A percentile compares a stretch with the other conserved stretches of the same genome.
phyloP scores from a whole-genome alignment of 1,140 invertebrate species.

The Euura lappo region DNA sequence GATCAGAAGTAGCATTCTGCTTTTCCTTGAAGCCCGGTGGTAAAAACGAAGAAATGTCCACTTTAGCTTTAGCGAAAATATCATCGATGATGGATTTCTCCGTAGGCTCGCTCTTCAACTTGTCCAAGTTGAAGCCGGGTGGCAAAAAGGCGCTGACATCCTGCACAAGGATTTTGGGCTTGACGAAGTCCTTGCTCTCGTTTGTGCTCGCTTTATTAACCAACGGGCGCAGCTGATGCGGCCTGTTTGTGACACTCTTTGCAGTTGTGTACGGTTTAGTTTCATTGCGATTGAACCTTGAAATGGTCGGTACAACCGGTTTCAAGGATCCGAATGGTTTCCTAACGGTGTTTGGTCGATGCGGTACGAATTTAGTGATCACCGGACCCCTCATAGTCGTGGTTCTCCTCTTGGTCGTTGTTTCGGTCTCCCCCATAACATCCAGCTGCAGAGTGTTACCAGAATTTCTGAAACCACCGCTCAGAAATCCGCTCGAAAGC shows the following conservation, averaged over 20 bases:
- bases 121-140: conserved; percentile 67
- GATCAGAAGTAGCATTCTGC: conserved; percentile 18
- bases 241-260: conserved; percentile 12
- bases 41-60: conserved; percentile 69
- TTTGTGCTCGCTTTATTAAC: background rate
- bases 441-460: conserved; percentile 54
- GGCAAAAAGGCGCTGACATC: conserved; percentile 70
- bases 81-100: conserved; percentile 41
- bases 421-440: conserved; percentile 31
- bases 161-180: conserved; percentile 36
- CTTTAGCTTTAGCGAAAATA: conserved; percentile 56
- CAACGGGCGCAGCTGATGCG: background rate
- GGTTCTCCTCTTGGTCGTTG: conserved; percentile 31
- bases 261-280: conserved; percentile 21
- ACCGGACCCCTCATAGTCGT: conserved; percentile 55
- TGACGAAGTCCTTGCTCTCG: background rate
- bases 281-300: conserved; percentile 26
- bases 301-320: conserved; percentile 27
- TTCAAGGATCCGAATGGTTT: conserved; percentile 24
- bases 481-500: conserved; percentile 76
- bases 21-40: conserved; percentile 66
- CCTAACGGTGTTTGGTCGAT: conserved; percentile 56
- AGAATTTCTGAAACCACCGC: conserved; percentile 62
- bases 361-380: conserved; percentile 72
- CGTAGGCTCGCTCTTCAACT: conserved; percentile 44